Percentiles rank a stretch among this genome's conserved stretches.
Conservation (phyloP, 2,888 invertebrate genomes). For the Tanytarsus gracilentus region DNA sequence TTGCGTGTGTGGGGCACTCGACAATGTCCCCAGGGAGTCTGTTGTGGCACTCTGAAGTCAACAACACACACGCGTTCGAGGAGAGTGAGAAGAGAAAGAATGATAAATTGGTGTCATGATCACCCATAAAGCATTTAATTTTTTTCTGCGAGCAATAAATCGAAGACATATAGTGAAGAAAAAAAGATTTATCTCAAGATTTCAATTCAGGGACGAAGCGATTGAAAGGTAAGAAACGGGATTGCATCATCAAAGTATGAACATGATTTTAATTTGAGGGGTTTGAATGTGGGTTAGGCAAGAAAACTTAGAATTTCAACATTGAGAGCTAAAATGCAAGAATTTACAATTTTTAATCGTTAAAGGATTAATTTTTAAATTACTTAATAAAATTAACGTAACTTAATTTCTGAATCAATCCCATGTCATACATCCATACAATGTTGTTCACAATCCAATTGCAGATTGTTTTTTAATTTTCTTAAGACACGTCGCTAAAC, state of each 20-base stretch:
- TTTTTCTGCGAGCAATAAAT: constrained; percentile 2
- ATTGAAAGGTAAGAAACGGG: neutral
- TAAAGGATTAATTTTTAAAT: too few species aligned
- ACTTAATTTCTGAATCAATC: too few species aligned
- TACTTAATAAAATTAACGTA: too few species aligned
- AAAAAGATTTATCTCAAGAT: constrained; percentile 27
- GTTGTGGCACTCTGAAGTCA: neutral
- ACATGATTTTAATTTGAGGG: too few species aligned
- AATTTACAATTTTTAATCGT: too few species aligned
- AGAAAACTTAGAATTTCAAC: too few species aligned
- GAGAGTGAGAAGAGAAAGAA: constrained; percentile 7
- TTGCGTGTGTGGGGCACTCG: neutral
- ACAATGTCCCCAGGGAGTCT: constrained; percentile 18
- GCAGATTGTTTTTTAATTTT: too few species aligned
- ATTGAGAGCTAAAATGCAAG: too few species aligned
- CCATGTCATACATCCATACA: too few species aligned
- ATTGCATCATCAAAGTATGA: constrained; percentile 20
- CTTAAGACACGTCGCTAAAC: too few species aligned
- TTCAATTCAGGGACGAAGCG: constrained; percentile 22
- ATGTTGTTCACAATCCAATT: too few species aligned
- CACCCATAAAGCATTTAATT: constrained; percentile 15
- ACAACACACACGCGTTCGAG: neutral
- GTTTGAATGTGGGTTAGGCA: too few species aligned
- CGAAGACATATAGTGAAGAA: neutral
- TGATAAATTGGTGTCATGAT: constrained; percentile 29